Conservation (phyloP, 1,140 invertebrate genomes). For the Drosophila nebulosa region DNA sequence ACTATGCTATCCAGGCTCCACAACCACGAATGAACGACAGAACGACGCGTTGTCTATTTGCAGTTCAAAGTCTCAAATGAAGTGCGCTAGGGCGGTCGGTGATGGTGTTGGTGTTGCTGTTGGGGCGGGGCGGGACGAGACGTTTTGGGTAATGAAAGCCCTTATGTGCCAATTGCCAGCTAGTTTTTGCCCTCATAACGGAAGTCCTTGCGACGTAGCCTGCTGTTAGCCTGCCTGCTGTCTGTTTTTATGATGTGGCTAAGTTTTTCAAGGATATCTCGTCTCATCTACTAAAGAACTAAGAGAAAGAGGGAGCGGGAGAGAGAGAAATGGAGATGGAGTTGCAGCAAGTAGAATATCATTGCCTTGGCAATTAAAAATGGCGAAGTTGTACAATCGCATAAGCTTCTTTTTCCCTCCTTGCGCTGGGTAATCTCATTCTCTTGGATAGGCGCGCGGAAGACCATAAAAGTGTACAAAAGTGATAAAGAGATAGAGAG, state of each 20-base stretch:
- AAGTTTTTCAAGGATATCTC: slow-evolving; percentile 60
- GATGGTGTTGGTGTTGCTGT: slow-evolving; percentile 3
- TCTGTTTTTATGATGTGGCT: slow-evolving; percentile 62
- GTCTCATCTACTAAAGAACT: slow-evolving; percentile 10
- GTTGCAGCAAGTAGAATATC: slow-evolving; percentile 37
- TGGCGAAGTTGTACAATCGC: slow-evolving; percentile 57
- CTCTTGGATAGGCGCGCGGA: slow-evolving; percentile 41
- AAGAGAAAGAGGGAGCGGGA: neutral
- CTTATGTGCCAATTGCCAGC: slow-evolving; percentile 31
- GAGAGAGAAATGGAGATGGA: neutral
- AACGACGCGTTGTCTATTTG: slow-evolving; percentile 64
- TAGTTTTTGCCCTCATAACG: slow-evolving; percentile 45
- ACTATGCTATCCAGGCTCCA: neutral
- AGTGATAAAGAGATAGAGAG: neutral
- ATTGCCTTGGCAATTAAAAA: slow-evolving; percentile 71
- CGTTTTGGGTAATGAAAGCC: slow-evolving; percentile 35
- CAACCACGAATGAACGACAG: slow-evolving; percentile 4
- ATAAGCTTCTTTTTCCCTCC: slow-evolving; percentile 24
- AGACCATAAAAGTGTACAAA: slow-evolving; percentile 26
- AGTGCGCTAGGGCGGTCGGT: slow-evolving; percentile 46
- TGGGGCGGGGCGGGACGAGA: slow-evolving; percentile 26
- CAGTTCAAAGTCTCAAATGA: slow-evolving; percentile 76
- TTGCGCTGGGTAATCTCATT: neutral
- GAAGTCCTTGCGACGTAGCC: slow-evolving; percentile 48
- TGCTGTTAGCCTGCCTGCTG: slow-evolving; percentile 23